phyloP scores from a whole-genome alignment of 1,140 invertebrate genomes.

The Drosophila elegans region DNA sequence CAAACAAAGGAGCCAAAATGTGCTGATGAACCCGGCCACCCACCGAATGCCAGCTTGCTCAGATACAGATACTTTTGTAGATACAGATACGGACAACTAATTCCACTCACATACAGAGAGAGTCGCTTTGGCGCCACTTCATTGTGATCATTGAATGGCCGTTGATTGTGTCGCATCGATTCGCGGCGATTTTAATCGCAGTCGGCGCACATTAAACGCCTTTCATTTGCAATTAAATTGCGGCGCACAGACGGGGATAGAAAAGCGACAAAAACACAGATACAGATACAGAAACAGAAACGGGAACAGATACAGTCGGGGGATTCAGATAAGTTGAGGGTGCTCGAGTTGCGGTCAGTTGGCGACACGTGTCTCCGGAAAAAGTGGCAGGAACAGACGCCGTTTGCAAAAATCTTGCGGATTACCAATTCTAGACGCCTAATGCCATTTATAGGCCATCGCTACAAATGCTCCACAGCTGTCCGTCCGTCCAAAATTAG shows the following conservation, averaged over 20 bases:
- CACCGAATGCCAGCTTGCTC: constrained; percentile 16
- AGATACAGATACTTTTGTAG: constrained; percentile 15
- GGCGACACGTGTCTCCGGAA: constrained; percentile 61
- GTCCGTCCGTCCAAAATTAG: constrained; percentile 59
- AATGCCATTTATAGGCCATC: constrained; percentile 82
- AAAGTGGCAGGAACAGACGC: constrained; percentile 36
- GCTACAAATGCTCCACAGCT: constrained; percentile 80
- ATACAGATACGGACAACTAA: constrained; percentile 24
- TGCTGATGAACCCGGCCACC: constrained; percentile 68
- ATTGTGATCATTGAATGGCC: constrained; percentile 71
- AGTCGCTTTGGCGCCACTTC: constrained; percentile 53
- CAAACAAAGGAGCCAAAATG: constrained; percentile 70
- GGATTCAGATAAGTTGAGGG: constrained; percentile 10
- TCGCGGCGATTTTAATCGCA: constrained; percentile 80
- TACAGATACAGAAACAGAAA: constrained; percentile 13
- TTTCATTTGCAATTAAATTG: constrained; percentile 81
- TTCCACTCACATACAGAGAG: constrained; percentile 18
- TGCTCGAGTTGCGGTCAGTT: constrained; percentile 69
- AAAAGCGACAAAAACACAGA: constrained; percentile 30
- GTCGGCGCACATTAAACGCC: constrained; percentile 69
- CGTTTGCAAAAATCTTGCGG: constrained; percentile 77
- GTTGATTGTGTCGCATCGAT: constrained; percentile 78
- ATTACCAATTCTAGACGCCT: constrained; percentile 83
- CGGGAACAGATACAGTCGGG: not conserved
- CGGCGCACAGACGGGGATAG: constrained; percentile 20